phyloP scores from a whole-genome alignment of 2,888 invertebrate species.

The Drosophila macrothrix region DNA sequence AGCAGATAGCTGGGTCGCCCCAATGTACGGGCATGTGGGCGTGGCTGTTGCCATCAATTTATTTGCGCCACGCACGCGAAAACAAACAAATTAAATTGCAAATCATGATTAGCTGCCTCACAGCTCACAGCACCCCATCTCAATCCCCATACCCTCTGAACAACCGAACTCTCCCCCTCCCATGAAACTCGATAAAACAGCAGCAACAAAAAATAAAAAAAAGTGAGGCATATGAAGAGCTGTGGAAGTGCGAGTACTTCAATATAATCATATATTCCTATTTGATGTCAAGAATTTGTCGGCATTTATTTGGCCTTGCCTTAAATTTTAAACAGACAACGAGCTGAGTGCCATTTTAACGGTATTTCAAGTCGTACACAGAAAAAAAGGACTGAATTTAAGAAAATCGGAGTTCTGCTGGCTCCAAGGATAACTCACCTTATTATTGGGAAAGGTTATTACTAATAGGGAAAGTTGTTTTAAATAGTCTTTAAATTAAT shows the following conservation, averaged over 20 bases:
- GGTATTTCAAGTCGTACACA: not conserved
- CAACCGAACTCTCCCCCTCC: not conserved
- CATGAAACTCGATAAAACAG: constrained; percentile 22
- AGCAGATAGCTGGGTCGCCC: constrained; percentile 15
- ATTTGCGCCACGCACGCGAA: constrained; percentile 78
- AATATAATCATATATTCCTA: constrained; percentile 50
- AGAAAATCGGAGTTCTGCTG: not conserved
- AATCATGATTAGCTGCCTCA: constrained; percentile 77
- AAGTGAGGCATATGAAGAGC: constrained; percentile 21
- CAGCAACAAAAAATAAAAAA: constrained; percentile 12
- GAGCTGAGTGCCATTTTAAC: not conserved
- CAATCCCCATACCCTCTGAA: not conserved
- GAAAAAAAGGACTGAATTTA: not conserved
- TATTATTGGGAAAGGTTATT: not conserved
- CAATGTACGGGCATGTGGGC: constrained; percentile 27
- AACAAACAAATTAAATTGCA: constrained; percentile 79
- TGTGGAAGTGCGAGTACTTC: constrained; percentile 27
- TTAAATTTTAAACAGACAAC: constrained; percentile 26
- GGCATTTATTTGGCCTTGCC: constrained; percentile 29
- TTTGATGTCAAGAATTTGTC: constrained; percentile 18
- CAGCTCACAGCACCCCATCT: constrained; percentile 31
- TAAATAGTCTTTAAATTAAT: not conserved
- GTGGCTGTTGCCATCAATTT: constrained; percentile 69
- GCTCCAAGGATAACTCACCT: not conserved
- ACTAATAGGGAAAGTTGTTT: too few species aligned